phyloP scores from a whole-genome alignment of 2,888 invertebrate genomes.

The Pecten maximus region DNA sequence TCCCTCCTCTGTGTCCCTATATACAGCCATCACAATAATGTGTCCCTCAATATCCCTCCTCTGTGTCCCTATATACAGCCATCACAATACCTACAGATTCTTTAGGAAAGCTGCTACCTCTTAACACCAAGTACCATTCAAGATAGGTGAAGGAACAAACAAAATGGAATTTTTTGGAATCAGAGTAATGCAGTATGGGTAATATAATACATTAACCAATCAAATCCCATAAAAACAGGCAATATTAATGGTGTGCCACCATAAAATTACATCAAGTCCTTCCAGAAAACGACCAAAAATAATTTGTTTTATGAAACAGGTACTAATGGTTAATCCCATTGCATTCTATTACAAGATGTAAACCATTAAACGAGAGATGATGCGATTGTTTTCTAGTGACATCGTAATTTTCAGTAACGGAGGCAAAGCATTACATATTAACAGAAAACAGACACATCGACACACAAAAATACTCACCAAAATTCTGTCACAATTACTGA shows the following conservation, averaged over 20 bases:
- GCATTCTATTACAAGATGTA: background rate
- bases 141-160: no score
- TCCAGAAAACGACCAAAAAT: background rate
- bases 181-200: background rate
- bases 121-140: background rate
- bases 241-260: background rate
- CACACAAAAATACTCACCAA: background rate
- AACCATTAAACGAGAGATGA: background rate
- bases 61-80: background rate
- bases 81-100: background rate
- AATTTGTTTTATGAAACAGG: background rate
- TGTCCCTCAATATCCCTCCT: background rate
- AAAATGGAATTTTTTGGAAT: background rate
- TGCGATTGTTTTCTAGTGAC: background rate
- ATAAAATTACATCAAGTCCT: background rate
- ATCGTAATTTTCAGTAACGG: background rate
- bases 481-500: background rate
- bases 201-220: slow-evolving; percentile 7
- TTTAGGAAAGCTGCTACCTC: background rate
- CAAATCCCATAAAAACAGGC: background rate
- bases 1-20: no score
- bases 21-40: no score
- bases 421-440: background rate
- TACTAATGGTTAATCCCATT: background rate
- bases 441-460: background rate